phyloP scores from a whole-genome alignment of 2,888 invertebrate species.

The Chaitophorus viminalis region DNA sequence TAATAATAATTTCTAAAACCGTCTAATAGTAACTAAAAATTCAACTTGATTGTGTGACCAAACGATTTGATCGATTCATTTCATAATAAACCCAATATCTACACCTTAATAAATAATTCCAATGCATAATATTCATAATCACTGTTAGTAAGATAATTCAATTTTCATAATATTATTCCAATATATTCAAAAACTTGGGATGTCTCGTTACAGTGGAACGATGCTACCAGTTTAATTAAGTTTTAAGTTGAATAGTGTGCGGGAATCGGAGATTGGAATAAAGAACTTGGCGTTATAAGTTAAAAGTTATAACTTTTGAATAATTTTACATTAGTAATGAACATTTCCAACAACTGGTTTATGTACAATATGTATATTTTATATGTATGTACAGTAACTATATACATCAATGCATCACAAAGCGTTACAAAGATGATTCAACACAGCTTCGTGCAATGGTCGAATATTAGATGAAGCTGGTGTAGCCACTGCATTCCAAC shows the following conservation, averaged over 20 bases:
- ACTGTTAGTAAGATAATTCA: not conserved
- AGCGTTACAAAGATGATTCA: no score
- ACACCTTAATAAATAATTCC: not conserved
- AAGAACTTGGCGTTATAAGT: slow-evolving; percentile 3
- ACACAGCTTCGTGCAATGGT: no score
- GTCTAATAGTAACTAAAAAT: no score
- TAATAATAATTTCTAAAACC: no score
- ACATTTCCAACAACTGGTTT: not conserved
- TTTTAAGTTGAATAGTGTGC: slow-evolving; percentile 14
- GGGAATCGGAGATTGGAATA: not conserved
- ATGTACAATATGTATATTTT: not conserved
- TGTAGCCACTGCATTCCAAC: no score
- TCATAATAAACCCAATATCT: no score
- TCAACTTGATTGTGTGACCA: no score
- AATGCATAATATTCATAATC: not conserved
- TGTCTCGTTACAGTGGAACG: not conserved
- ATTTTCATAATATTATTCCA: slow-evolving; percentile 1
- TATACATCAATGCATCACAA: no score
- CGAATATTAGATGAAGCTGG: no score
- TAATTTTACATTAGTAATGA: slow-evolving; percentile 31
- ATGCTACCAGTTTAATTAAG: not conserved
- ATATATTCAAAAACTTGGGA: slow-evolving; percentile 7
- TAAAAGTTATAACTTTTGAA: slow-evolving; percentile 43
- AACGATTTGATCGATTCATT: no score
- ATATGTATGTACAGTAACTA: not conserved